Conservation (phyloP, 2,888 invertebrate species). For the Thymelicus acteon region DNA sequence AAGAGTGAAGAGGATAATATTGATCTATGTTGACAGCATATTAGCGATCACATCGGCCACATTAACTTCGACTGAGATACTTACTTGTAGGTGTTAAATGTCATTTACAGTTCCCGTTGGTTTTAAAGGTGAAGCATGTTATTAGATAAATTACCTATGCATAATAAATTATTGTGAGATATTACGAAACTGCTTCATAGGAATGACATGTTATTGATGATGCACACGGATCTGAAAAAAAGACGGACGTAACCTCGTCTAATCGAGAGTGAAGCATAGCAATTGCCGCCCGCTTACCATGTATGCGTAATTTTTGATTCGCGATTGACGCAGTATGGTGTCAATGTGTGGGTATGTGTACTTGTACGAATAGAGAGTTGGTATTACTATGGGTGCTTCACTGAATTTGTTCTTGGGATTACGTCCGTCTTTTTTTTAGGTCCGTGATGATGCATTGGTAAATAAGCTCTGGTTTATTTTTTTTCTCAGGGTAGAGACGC, state of each 20-base stretch:
- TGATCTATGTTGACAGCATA: background rate
- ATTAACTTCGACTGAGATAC: background rate
- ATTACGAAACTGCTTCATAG: background rate
- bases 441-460: background rate
- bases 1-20: background rate
- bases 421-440: too few relatives aligned
- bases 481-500: conserved; percentile 93
- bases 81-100: background rate
- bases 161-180: background rate
- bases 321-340: too few relatives aligned
- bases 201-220: conserved; percentile 6
- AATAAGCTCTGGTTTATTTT: conserved; percentile 1
- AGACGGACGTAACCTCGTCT: too few relatives aligned
- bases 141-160: background rate
- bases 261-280: too few relatives aligned
- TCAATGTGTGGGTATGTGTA: too few relatives aligned
- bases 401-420: too few relatives aligned
- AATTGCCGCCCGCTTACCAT: too few relatives aligned
- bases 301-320: too few relatives aligned
- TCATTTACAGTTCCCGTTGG: conserved; percentile 2
- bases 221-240: too few relatives aligned
- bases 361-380: too few relatives aligned
- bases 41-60: background rate
- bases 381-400: too few relatives aligned
- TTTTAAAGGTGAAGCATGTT: conserved; percentile 6